phyloP scores from a whole-genome alignment of 2,113 vertebrate genomes.

The Dicerorhinus sumatrensis region DNA sequence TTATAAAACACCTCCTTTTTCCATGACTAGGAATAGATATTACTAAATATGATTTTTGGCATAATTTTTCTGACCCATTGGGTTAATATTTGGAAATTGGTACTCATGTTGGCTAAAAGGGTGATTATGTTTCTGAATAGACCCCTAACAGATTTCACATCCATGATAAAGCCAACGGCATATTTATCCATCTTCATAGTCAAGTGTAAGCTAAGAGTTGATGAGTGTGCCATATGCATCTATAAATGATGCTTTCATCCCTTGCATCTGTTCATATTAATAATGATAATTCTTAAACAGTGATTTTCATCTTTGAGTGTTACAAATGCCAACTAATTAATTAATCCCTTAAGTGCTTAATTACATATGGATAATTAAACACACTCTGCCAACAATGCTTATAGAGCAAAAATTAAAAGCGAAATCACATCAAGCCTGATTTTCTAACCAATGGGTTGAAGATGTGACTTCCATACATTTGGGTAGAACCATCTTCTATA shows the following conservation, averaged over 20 bases:
- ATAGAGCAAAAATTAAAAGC: conserved; percentile 49
- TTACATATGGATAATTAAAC: conserved; percentile 68
- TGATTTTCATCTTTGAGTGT: conserved; percentile 65
- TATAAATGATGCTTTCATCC: conserved; percentile 57
- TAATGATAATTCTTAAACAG: conserved; percentile 69
- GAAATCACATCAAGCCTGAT: background rate
- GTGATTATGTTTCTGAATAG: background rate
- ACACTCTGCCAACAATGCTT: background rate
- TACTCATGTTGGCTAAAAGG: conserved; percentile 31
- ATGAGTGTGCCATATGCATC: conserved; percentile 29
- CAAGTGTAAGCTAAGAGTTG: background rate
- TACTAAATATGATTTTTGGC: background rate
- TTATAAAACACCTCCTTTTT: background rate
- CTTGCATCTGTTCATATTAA: conserved; percentile 71
- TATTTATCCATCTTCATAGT: conserved; percentile 60
- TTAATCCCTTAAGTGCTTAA: conserved; percentile 73
- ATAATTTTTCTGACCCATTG: background rate
- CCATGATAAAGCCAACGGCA: background rate
- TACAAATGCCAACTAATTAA: conserved; percentile 70
- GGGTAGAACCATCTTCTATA: background rate
- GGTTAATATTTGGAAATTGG: conserved; percentile 36
- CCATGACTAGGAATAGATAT: background rate
- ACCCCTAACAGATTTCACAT: conserved; percentile 10
- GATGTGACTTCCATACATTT: background rate
- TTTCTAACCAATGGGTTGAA: background rate